These are phyloP conservation scores for Campoletis raptor DNA, from an alignment of 2,888 invertebrate species.

Conservation along the genomic window DNA sequence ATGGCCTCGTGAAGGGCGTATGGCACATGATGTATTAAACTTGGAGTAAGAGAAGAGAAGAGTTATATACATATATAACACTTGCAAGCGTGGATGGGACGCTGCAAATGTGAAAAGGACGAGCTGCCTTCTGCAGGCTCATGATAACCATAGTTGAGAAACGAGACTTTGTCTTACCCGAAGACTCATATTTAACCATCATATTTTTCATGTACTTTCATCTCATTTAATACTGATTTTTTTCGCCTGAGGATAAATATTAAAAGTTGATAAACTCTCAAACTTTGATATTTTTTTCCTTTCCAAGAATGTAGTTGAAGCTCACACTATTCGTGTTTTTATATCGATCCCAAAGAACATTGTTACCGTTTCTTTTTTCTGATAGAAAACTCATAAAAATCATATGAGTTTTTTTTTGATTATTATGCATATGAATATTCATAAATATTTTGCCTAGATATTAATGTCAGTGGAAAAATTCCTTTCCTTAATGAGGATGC, in stretches of 20 bases:
- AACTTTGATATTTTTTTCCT: not conserved
- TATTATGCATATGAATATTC: not conserved
- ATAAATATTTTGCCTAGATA: not conserved
- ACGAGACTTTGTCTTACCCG: constrained; percentile 35
- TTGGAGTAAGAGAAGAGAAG: constrained; percentile 26
- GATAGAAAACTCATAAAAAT: not conserved
- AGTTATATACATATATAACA: not conserved
- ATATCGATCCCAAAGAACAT: not conserved
- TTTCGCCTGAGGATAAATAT: not conserved
- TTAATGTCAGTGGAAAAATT: not conserved
- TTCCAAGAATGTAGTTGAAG: not conserved
- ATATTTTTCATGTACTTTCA: constrained; percentile 32
- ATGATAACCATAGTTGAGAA: constrained; percentile 51
- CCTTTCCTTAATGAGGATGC: not conserved
- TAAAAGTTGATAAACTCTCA: not conserved
- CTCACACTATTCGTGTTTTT: not conserved
- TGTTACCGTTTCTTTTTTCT: not conserved
- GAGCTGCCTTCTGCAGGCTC: constrained; percentile 51
- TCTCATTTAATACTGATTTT: constrained; percentile 29
- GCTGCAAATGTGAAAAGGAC: constrained; percentile 40
- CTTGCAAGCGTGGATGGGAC: constrained; percentile 20
- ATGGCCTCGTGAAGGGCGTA: constrained; percentile 55
- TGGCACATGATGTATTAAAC: constrained; percentile 65
- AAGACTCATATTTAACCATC: constrained; percentile 14
- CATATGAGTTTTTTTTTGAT: not conserved